A percentile compares a stretch with the other conserved stretches of the same genome.
phyloP scores from a whole-genome alignment of 2,888 invertebrate species.

The Drosophila cognata region DNA sequence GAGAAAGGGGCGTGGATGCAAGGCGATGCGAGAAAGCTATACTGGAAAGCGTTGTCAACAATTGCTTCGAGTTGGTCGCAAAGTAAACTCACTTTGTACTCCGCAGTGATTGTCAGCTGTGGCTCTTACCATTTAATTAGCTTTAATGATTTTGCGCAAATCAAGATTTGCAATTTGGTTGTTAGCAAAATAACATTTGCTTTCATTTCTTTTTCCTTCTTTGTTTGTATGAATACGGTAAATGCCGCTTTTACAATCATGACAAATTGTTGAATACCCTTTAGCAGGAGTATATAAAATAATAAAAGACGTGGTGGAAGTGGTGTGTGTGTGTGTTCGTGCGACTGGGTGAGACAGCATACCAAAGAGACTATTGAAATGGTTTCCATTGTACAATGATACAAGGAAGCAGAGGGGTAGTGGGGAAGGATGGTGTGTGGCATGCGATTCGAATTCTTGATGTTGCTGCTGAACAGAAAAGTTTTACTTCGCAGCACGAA shows the following conservation, averaged over 20 bases:
- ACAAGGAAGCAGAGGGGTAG: neutral
- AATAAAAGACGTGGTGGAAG: neutral
- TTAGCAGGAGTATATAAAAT: neutral
- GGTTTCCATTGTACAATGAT: conserved; percentile 30
- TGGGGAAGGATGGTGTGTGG: neutral
- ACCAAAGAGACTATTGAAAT: conserved; percentile 37
- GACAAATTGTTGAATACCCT: neutral
- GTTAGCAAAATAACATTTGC: neutral
- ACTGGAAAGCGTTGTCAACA: conserved; percentile 2
- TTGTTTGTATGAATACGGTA: neutral
- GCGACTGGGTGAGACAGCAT: conserved; percentile 5
- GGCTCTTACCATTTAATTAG: neutral
- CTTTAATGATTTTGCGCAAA: neutral
- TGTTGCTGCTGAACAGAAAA: conserved; percentile 43
- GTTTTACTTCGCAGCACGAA: conserved; percentile 43
- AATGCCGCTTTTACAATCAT: neutral
- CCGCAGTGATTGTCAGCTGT: neutral
- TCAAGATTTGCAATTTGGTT: neutral
- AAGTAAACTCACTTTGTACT: conserved; percentile 5
- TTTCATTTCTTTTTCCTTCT: neutral
- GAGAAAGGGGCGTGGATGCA: neutral
- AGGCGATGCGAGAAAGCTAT: conserved; percentile 14
- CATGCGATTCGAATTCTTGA: conserved; percentile 33
- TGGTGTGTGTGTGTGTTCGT: neutral
- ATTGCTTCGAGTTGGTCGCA: conserved; percentile 1